A percentile compares a stretch with the other conserved stretches of the same genome.
Evolutionary conservation across 2,888 invertebrate genomes (phyloP).

Genomic region (Eupeodes luniger): DNA sequence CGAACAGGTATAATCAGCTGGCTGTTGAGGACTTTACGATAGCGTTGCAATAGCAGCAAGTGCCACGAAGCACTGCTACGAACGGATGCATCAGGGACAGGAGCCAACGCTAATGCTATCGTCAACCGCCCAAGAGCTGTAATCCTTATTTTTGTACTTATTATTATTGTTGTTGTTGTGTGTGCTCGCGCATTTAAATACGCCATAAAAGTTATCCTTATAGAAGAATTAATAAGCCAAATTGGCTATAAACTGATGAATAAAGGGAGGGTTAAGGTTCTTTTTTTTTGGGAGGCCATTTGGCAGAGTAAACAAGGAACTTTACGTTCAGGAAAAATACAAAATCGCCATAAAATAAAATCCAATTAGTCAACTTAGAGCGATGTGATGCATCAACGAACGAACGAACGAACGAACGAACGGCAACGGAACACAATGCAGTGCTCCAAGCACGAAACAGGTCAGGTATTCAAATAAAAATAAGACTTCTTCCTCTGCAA

Average conservation of each 20-base stretch:
- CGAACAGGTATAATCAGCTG: conserved; percentile 66
- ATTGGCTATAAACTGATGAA: conserved; percentile 68
- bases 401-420: no score
- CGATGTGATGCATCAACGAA: conserved; percentile 51
- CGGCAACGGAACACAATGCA: no score
- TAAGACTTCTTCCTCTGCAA: not conserved
- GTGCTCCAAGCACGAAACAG: conserved; percentile 32
- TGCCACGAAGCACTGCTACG: not conserved
- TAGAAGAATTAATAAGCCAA: conserved; percentile 73
- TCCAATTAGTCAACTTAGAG: conserved; percentile 78
- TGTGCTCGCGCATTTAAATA: conserved; percentile 73
- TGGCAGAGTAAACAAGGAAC: conserved; percentile 68
- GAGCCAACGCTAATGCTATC: conserved; percentile 45
- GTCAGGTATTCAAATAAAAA: conserved; percentile 64
- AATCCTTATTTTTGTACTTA: conserved; percentile 40
- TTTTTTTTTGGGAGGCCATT: conserved; percentile 63
- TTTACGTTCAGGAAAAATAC: conserved; percentile 72
- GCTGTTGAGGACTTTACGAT: conserved; percentile 14
- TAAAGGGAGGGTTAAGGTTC: conserved; percentile 12
- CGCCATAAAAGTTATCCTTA: conserved; percentile 73
- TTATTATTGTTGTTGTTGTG: conserved; percentile 45
- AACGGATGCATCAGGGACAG: conserved; percentile 36
- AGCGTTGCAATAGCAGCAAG: conserved; percentile 17
- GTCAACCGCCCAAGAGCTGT: conserved; percentile 20
- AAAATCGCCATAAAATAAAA: conserved; percentile 77